Evolutionary conservation across 2,797 vertebrate species (phyloP).

Genomic region (Silurus lanzhouensis): DNA sequence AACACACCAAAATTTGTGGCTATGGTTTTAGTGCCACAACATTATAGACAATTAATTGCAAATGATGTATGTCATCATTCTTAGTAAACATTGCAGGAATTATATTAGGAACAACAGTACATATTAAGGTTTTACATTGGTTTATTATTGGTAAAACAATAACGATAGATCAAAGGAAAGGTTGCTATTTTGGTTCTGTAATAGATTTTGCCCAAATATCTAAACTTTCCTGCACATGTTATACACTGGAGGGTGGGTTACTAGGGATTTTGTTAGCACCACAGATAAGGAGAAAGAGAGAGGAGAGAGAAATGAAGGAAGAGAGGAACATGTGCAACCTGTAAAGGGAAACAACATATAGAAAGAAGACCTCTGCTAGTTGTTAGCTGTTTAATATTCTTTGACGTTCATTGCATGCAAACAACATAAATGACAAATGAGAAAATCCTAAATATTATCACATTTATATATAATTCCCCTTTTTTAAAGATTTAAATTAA

Average conservation of each 20-base stretch:
- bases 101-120: neutral
- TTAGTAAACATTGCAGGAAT: neutral
- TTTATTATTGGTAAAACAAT: conserved; percentile 34
- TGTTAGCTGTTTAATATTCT: neutral
- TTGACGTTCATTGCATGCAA: neutral
- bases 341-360: neutral
- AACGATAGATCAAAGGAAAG: conserved; percentile 21
- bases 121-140: neutral
- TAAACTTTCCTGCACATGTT: neutral
- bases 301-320: neutral
- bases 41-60: neutral
- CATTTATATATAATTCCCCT: neutral
- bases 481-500: neutral
- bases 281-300: neutral
- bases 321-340: neutral
- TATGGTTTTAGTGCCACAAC: neutral
- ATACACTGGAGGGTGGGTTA: neutral
- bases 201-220: neutral
- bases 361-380: neutral
- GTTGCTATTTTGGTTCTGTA: conserved; percentile 27
- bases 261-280: neutral
- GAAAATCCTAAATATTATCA: neutral
- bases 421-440: neutral
- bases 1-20: neutral
- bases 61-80: neutral